These are phyloP conservation scores for Schrankia costaestrigalis DNA, from an alignment of 2,888 invertebrate genomes.

Conservation along the genomic window DNA sequence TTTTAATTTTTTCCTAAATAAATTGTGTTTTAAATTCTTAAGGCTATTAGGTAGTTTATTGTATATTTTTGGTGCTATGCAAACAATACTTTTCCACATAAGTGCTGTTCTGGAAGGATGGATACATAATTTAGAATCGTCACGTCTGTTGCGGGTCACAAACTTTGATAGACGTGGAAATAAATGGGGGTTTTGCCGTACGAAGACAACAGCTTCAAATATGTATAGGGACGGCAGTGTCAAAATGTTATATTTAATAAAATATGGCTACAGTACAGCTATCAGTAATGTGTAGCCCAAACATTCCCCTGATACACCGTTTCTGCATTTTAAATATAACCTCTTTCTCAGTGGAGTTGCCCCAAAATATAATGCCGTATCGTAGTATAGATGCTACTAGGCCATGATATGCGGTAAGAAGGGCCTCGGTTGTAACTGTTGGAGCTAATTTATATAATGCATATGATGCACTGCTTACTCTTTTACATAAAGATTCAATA, in stretches of 20 bases:
- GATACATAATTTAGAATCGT: neutral
- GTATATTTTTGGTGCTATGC: neutral
- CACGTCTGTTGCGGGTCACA: neutral
- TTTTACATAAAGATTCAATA: neutral
- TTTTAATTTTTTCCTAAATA: too few relatives aligned
- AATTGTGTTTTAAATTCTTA: too few relatives aligned
- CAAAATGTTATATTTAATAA: neutral
- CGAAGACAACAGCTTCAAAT: neutral
- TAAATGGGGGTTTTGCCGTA: neutral
- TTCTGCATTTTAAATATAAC: neutral
- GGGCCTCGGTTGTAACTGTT: neutral
- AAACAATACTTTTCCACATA: neutral
- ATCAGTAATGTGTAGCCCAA: neutral
- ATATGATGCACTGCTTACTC: neutral
- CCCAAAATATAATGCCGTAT: neutral
- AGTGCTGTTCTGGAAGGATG: neutral
- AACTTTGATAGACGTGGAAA: neutral
- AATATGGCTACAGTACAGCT: neutral
- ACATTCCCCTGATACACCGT: neutral
- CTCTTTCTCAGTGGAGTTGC: neutral
- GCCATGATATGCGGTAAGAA: neutral
- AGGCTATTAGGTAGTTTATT: too few relatives aligned
- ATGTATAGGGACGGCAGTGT: neutral
- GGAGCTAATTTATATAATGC: neutral
- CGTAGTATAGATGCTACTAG: neutral